Evolutionary conservation across 2,113 vertebrate genomes (phyloP), one percentile per base, ranked within the genome.

Genomic region (Aldabrachelys gigantea): DNA sequence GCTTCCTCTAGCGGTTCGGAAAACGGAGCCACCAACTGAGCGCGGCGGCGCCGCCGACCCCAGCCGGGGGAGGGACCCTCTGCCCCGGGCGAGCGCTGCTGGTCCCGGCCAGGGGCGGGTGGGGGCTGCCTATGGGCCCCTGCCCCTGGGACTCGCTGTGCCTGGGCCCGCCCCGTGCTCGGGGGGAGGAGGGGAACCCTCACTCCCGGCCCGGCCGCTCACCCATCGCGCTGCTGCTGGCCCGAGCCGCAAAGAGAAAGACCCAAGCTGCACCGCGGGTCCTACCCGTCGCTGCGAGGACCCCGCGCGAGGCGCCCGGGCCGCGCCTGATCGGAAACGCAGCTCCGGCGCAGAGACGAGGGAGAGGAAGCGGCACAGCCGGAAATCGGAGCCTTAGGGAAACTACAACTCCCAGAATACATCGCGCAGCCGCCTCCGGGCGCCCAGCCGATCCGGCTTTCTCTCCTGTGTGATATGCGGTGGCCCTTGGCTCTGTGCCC

Each of bases 211-310:
- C 5, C 0, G 0, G 10, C 4, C 2, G 3, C 97, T 96, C 90
- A 98, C 98, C 97, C 98, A 98, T 98, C 27, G 31, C 94, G 86
- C 44, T 53, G 35, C 65, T 17, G 14, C 59, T 16, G 31, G 38
- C 44, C 89, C 12, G 10, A 89, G 84, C 62, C 76, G 10, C 95
- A 96, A 50, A 97, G 95, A 96, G 47, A 94, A 92, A 80, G 16
- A 62, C 3, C 94, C 94, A 89, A 88, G 92, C 92, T 53, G 41
- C 96, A 75, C 86, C 53, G 94, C 97, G 93, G 5, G 50, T 19
- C 76, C n/a, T 59, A 80, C 25, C 38, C 83, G 47, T 84, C 89
- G 47, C 47, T 4, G 2, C 56, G 7, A 96, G 96, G 97, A 79
- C 97, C 97, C 53, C 21, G 29, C 9, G 1, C 4, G 50, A 5